Conservation (phyloP, 2,888 invertebrate genomes). For the Cataglyphis cursor region DNA sequence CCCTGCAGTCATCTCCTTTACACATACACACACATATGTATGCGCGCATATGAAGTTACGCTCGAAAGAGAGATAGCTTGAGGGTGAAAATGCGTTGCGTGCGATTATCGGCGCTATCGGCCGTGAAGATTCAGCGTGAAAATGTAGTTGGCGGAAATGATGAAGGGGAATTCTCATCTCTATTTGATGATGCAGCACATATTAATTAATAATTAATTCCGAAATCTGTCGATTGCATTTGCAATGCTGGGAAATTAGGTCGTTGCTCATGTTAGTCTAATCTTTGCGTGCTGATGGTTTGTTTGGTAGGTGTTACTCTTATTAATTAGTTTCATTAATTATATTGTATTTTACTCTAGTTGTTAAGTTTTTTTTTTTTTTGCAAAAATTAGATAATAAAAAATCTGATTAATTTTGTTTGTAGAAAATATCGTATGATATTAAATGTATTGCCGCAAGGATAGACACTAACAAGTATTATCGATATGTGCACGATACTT, state of each 20-base stretch:
- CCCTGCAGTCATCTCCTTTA: conserved; percentile 15
- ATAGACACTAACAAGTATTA: not conserved
- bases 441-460: not conserved
- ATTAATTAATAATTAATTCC: conserved; percentile 55
- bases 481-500: not conserved
- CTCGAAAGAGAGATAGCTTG: conserved; percentile 39
- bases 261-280: not conserved
- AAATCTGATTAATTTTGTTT: not conserved
- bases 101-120: conserved; percentile 57
- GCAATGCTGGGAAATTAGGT: conserved; percentile 21
- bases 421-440: not conserved
- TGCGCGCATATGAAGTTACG: not conserved
- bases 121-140: conserved; percentile 43
- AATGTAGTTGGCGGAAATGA: conserved; percentile 57
- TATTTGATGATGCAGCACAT: conserved; percentile 36
- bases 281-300: not conserved
- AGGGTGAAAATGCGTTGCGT: conserved; percentile 58
- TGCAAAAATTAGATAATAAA: not conserved
- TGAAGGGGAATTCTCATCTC: conserved; percentile 44
- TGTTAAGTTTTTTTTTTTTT: not conserved
- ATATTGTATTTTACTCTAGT: not conserved
- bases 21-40: not conserved
- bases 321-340: not conserved
- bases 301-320: not conserved
- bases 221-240: conserved; percentile 27